A percentile compares a stretch with the other conserved stretches of the same genome.
These are phyloP conservation scores for Callyntrura guangdongensis DNA, from an alignment of 2,888 invertebrate species.

Conservation along the genomic window DNA sequence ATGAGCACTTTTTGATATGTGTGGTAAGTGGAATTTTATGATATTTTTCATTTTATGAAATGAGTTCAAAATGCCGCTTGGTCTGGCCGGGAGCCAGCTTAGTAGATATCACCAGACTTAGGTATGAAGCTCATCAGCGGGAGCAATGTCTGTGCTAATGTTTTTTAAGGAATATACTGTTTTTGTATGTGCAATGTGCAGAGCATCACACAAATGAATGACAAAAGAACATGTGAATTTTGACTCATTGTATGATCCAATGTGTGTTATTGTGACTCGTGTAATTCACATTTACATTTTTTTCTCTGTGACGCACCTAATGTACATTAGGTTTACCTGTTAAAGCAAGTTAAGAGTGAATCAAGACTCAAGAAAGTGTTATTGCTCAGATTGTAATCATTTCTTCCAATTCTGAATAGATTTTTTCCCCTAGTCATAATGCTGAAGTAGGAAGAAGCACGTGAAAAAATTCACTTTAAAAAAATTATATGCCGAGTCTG, in stretches of 20 bases:
- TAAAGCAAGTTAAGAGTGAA: too few species aligned
- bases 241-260: neutral
- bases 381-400: too few species aligned
- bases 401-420: too few species aligned
- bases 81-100: slow-evolving; percentile 77
- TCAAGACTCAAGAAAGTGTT: too few species aligned
- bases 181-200: neutral
- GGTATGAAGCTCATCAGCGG: slow-evolving; percentile 60
- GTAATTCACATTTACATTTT: too few species aligned
- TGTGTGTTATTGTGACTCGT: too few species aligned
- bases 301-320: too few species aligned
- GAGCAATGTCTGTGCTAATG: slow-evolving; percentile 11
- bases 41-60: slow-evolving; percentile 20
- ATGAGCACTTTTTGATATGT: slow-evolving; percentile 64
- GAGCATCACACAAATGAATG: neutral
- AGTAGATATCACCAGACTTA: slow-evolving; percentile 74
- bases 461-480: too few species aligned
- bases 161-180: neutral
- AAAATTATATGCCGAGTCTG: too few species aligned
- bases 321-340: too few species aligned
- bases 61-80: slow-evolving; percentile 78
- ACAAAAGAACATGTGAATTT: neutral
- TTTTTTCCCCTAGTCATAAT: too few species aligned
- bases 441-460: too few species aligned
- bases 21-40: neutral